A percentile compares a stretch with the other conserved stretches of the same genome.
These are phyloP conservation scores for Epizoanthus illoricatus DNA, from an alignment of 92 coral and sea anemone species.

Conservation along the genomic window DNA sequence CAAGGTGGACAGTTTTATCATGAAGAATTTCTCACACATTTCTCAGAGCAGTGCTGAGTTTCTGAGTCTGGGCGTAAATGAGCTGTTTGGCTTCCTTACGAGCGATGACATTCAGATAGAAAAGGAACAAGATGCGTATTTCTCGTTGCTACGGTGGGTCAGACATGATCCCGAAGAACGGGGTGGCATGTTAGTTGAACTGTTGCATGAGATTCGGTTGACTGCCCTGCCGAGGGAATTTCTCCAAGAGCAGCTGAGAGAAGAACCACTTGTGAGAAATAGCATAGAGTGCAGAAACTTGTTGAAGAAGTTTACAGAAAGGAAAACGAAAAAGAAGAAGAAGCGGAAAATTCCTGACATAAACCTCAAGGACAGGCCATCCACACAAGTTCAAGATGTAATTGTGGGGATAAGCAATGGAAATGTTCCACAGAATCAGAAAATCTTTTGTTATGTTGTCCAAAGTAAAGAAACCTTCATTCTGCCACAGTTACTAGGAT, in stretches of 20 bases:
- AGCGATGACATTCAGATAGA: conserved; percentile 36
- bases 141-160: conserved; percentile 33
- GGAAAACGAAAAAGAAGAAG: conserved; percentile 17
- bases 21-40: conserved; percentile 26
- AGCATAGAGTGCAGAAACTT: conserved; percentile 28
- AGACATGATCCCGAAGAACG: conserved; percentile 24
- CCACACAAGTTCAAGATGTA: conserved; percentile 30
- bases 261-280: conserved; percentile 26
- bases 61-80: conserved; percentile 35
- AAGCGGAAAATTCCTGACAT: conserved; percentile 38
- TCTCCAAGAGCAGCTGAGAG: conserved; percentile 22
- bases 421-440: conserved; percentile 17
- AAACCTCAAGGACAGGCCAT: conserved; percentile 35
- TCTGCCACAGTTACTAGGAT: conserved; percentile 17
- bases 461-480: conserved; percentile 29
- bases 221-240: conserved; percentile 22
- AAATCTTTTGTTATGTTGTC: conserved; percentile 39
- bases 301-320: conserved; percentile 31
- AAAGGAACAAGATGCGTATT: conserved; percentile 23
- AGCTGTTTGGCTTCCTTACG: conserved; percentile 16
- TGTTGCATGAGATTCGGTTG: conserved; percentile 19
- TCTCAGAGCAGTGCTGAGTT: conserved; percentile 25
- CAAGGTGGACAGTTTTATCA: conserved; percentile 36
- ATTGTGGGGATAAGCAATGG: conserved; percentile 37
- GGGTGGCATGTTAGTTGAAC: conserved; percentile 14